Percentiles rank a stretch among this genome's conserved stretches.
Conservation (phyloP, 2,113 vertebrate species). For the Epinephelus moara region DNA sequence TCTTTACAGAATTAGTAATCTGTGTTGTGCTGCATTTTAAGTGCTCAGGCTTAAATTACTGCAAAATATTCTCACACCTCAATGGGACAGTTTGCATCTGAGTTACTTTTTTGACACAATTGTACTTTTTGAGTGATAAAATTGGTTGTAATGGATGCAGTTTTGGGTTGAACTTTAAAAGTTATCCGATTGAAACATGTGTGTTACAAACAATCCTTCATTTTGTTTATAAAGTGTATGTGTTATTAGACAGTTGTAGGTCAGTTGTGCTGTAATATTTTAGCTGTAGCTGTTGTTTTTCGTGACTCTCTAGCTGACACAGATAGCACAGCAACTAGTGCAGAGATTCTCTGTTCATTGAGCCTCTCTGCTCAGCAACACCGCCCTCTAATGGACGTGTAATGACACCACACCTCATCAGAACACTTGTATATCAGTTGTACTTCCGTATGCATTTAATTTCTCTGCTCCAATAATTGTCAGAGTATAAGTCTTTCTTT, state of each 20-base stretch:
- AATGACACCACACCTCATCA: not conserved
- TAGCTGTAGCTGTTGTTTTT: not conserved
- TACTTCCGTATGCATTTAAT: not conserved
- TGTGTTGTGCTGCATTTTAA: not conserved
- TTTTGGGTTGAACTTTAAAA: not conserved
- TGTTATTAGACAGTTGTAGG: not conserved
- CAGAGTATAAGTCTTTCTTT: not conserved
- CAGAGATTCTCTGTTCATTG: not conserved
- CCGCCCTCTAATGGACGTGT: constrained; percentile 50
- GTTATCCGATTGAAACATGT: not conserved
- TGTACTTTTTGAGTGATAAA: not conserved
- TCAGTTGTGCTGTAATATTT: not conserved
- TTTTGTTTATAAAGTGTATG: not conserved
- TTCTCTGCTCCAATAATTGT: not conserved
- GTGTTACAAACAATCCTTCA: not conserved
- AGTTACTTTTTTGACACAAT: not conserved
- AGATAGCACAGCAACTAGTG: not conserved
- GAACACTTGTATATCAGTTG: not conserved
- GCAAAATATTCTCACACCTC: not conserved
- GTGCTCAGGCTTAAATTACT: not conserved
- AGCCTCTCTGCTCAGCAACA: not conserved
- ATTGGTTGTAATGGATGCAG: not conserved
- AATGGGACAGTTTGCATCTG: no score
- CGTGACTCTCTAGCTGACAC: not conserved
- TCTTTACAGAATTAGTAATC: not conserved